These are phyloP conservation scores for Stegodyphus mimosarum DNA, from an alignment of 1,140 invertebrate species.

Conservation along the genomic window DNA sequence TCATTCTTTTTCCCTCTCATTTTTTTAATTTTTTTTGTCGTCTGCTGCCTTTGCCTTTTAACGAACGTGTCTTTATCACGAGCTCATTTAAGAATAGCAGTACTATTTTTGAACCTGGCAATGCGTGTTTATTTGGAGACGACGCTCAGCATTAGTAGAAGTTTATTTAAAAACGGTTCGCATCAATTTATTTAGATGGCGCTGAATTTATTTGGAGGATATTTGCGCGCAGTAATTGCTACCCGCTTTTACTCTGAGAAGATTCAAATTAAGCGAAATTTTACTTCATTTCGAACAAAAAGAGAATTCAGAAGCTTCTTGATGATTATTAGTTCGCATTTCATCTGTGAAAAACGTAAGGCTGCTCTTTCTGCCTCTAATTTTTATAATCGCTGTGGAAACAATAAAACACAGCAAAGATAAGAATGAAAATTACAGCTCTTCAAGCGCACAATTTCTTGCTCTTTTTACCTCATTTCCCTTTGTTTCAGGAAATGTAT, in stretches of 20 bases:
- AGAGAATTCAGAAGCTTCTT: conserved; percentile 6
- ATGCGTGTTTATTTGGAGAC: conserved; percentile 57
- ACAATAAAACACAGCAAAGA: too few relatives aligned
- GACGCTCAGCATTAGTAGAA: conserved; percentile 41
- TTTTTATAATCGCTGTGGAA: too few relatives aligned
- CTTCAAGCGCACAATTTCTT: too few relatives aligned
- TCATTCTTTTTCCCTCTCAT: conserved; percentile 33
- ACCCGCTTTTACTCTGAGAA: not conserved
- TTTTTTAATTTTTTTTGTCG: conserved; percentile 26
- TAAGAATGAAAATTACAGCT: too few relatives aligned
- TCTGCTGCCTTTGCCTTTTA: conserved; percentile 35
- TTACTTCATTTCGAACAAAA: conserved; percentile 40
- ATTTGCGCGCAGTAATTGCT: conserved; percentile 49
- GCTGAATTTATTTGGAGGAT: conserved; percentile 46
- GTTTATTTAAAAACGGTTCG: conserved; percentile 57
- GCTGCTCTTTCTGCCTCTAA: too few relatives aligned
- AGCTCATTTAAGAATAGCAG: conserved; percentile 59
- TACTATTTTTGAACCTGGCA: conserved; percentile 59
- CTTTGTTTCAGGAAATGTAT: too few relatives aligned
- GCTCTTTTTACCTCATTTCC: too few relatives aligned
- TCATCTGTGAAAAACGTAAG: conserved; percentile 17
- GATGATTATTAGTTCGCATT: conserved; percentile 24
- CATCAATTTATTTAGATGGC: conserved; percentile 60
- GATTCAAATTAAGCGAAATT: not conserved
- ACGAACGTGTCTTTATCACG: conserved; percentile 58